phyloP scores from a whole-genome alignment of 2,888 invertebrate species.

The Nowickia ferox region DNA sequence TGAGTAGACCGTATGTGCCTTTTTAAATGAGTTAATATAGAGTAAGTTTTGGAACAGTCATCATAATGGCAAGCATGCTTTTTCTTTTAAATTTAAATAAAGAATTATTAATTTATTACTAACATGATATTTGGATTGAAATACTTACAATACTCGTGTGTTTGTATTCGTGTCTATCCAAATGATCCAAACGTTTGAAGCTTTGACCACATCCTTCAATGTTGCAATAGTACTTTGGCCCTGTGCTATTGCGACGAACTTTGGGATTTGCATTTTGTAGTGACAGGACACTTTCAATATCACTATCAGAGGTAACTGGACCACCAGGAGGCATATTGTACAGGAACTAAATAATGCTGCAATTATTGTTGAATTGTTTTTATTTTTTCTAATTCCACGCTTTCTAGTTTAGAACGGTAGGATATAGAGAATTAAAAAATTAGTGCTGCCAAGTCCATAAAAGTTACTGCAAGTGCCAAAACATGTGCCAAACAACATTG shows the following conservation, averaged over 20 bases:
- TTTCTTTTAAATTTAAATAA: constrained; percentile 81
- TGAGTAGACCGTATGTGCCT: constrained; percentile 85
- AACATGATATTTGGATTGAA: background rate
- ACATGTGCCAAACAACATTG: too few relatives aligned
- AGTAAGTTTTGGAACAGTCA: constrained; percentile 86
- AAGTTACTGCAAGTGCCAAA: too few relatives aligned
- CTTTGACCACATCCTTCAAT: constrained; percentile 83
- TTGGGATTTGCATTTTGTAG: constrained; percentile 72
- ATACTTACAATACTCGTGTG: constrained; percentile 85
- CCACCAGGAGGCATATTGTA: constrained; percentile 76
- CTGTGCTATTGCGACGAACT: constrained; percentile 73
- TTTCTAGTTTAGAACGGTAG: background rate
- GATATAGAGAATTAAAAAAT: background rate
- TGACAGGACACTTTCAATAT: constrained; percentile 78
- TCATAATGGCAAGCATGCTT: constrained; percentile 85
- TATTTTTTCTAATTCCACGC: background rate
- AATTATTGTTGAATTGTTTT: background rate
- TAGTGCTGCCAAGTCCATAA: constrained; percentile 16
- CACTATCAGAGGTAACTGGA: constrained; percentile 79
- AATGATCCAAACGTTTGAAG: constrained; percentile 84
- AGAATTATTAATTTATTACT: constrained; percentile 62
- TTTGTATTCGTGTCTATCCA: constrained; percentile 85
- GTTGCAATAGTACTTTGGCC: constrained; percentile 83
- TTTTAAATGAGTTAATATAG: constrained; percentile 86
- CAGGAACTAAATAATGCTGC: background rate